Base-by-base conservation (phyloP, 2,888 invertebrate genomes). In the Lapara coniferarum region DNA sequence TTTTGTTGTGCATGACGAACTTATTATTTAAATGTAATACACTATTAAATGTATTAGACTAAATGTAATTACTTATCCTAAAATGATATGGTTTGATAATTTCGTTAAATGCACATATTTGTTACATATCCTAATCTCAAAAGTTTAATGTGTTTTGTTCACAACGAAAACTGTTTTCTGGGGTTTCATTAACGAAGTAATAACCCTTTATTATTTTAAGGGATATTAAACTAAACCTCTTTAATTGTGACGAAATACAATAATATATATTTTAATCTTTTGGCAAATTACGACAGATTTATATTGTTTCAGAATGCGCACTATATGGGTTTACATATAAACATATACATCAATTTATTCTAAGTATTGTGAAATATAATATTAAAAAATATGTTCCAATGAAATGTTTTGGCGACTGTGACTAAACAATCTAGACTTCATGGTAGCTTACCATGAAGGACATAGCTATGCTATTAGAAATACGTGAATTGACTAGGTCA, bases 41-140 rank as follows among this genome's bases (percentile, higher is more conserved):
- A 37, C 12, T 19, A 6, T 25, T 52, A 46, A 19, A 63, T 46
- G 49, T 19, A 19, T 49, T 63, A 63, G 46, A 49, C 63, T 63
- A 63, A 12, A 19, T 49, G 49, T 73, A 72, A 66, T 72, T 67
- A 67, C 88, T 89, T 90, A 90, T 67, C 70, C 82, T 87, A 52
- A 87, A 79, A 89, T 92, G 92, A 92, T 92, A 92, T 92, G 92
- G 80, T 86, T 84, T 81, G 81, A 85, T 87, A 88, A 81, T 78
- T 78, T 79, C 71, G 73, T 78, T 74, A 77, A 71, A 72, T 53
- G 69, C 77, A 74, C 14, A 37, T 1, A 12, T 0, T 19, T 55
- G 37, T 14, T 25, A 25, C 25, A 56, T 57, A 30, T 30, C 30
- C 37, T 14, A 57, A 30, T 30, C 6, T 14, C 14, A 30, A 57